Conservation (phyloP, 2,797 vertebrate genomes). For the Buceros bicornis region DNA sequence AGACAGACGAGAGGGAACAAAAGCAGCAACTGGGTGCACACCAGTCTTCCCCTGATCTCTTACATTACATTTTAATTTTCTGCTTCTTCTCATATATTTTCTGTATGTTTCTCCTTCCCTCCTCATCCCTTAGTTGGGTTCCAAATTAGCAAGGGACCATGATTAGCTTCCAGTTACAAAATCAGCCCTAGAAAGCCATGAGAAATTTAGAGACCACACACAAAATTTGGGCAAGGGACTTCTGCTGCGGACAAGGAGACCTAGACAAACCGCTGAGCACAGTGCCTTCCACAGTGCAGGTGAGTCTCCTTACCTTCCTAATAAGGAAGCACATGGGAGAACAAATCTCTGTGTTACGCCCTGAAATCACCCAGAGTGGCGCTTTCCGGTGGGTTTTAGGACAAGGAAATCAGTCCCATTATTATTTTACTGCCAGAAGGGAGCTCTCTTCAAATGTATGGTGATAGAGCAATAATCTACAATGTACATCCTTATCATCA, state of each 20-base stretch:
- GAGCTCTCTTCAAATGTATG: constrained; percentile 2
- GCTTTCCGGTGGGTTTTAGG: neutral
- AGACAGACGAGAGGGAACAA: neutral
- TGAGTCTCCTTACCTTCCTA: neutral
- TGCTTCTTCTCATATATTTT: neutral
- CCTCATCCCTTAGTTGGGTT: neutral
- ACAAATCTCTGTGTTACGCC: neutral
- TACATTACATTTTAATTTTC: neutral
- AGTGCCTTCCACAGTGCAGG: neutral
- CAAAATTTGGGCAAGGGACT: neutral
- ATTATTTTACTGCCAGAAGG: constrained; percentile 33
- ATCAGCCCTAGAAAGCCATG: neutral
- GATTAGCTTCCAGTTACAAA: neutral
- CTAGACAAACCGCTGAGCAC: neutral
- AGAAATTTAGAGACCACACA: neutral
- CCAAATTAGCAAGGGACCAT: neutral
- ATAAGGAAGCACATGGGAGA: neutral
- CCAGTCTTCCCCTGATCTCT: neutral
- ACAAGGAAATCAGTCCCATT: neutral
- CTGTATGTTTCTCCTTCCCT: neutral
- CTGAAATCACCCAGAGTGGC: neutral
- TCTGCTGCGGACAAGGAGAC: neutral
- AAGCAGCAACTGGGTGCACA: neutral
- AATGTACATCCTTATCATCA: constrained; percentile 24
- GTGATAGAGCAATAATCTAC: constrained; percentile 41